Conservation (phyloP, 2,113 vertebrate species). For the Antechinus flavipes region DNA sequence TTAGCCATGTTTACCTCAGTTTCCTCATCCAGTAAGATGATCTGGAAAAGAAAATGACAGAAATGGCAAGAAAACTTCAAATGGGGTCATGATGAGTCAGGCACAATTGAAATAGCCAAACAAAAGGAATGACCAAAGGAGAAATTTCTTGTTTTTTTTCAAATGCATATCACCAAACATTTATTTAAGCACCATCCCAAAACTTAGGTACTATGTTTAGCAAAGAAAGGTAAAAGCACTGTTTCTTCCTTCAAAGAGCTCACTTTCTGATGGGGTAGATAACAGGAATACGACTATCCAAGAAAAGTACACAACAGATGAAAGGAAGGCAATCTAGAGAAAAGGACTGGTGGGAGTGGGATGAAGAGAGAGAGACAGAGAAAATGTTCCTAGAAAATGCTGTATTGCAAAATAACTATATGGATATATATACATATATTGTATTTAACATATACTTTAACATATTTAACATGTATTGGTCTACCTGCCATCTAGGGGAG, state of each 20-base stretch:
- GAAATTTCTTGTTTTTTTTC: not conserved
- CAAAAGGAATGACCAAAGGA: not conserved
- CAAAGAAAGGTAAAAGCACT: not conserved
- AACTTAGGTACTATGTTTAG: not conserved
- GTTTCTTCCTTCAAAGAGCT: not conserved
- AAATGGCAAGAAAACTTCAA: not conserved
- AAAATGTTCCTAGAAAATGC: not conserved
- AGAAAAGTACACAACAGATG: not conserved
- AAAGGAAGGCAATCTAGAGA: not conserved
- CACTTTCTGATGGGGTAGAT: not conserved
- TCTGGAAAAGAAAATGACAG: not conserved
- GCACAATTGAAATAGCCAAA: not conserved
- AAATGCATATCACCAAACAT: not conserved
- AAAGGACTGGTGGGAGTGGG: not conserved
- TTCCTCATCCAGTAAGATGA: not conserved
- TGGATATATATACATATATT: too few species aligned
- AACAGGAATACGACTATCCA: not conserved
- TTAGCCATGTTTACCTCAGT: not conserved
- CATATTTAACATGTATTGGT: too few species aligned
- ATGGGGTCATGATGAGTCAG: not conserved
- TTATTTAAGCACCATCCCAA: not conserved
- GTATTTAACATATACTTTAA: too few species aligned
- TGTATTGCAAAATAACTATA: not conserved
- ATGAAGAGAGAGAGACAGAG: not conserved
- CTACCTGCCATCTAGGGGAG: too few species aligned